These are phyloP conservation scores for Saturnia pavonia DNA, from an alignment of 2,888 invertebrate species.

Conservation along the genomic window DNA sequence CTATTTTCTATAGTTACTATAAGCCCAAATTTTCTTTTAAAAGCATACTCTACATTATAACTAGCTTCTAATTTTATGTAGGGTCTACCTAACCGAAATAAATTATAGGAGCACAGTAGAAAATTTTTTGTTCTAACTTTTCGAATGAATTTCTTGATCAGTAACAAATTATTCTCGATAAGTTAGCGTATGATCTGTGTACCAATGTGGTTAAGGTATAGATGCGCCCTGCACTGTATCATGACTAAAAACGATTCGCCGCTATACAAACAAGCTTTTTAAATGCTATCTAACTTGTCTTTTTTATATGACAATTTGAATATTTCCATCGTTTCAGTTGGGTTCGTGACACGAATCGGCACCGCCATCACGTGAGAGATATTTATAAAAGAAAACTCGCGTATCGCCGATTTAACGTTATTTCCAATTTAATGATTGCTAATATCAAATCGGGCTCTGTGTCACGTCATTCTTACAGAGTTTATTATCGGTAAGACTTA, in stretches of 20 bases:
- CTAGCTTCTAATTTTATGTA: too few relatives aligned
- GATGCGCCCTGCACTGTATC: constrained; percentile 71
- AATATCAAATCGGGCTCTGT: constrained; percentile 66
- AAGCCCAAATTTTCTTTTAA: too few relatives aligned
- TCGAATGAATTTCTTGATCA: constrained; percentile 15
- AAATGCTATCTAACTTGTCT: constrained; percentile 82
- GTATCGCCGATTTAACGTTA: constrained; percentile 78
- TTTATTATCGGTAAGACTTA: not conserved
- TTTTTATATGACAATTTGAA: constrained; percentile 82
- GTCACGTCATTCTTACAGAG: constrained; percentile 1
- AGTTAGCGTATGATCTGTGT: constrained; percentile 24
- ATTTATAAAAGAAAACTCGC: constrained; percentile 80
- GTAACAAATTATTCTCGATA: constrained; percentile 38
- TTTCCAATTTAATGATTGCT: constrained; percentile 82
- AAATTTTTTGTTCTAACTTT: too few relatives aligned
- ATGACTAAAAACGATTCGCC: constrained; percentile 79
- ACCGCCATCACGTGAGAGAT: constrained; percentile 79
- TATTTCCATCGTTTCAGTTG: constrained; percentile 76
- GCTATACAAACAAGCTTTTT: constrained; percentile 81
- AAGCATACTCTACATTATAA: too few relatives aligned
- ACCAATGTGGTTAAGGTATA: constrained; percentile 41
- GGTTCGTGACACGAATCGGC: constrained; percentile 80
- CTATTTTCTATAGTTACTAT: too few relatives aligned
- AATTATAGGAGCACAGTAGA: too few relatives aligned
- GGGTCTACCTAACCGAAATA: too few relatives aligned